Base-by-base conservation (phyloP, 2,888 invertebrate genomes). In the Sicus ferrugineus region DNA sequence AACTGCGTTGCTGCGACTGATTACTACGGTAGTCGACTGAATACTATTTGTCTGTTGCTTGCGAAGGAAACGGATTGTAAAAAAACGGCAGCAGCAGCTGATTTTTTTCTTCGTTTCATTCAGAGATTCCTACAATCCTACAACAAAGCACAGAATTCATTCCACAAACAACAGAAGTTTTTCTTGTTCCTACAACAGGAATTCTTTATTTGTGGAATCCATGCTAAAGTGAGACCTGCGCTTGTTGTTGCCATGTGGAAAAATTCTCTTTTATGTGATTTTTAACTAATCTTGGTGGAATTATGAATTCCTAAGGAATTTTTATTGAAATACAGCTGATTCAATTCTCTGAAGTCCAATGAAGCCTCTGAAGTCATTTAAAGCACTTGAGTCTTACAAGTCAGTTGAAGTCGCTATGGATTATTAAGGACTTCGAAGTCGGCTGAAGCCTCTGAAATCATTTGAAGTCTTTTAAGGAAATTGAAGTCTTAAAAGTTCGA, bases 1-100 rank as follows among this genome's bases (percentile, higher is more conserved):
- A 48, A 34, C 64, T 21, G 64, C 64, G 34, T 52, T 52, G 52
- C 31, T 30, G 19, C 64, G 23, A 64, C 64, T 64, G 64, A 64
- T 21, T 42, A 21, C 0, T 42, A 21, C 26, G 38, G 42, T 7
- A 42, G n/a, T n/a, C 16, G 23, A 56, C 38, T n/a, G n/a, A n/a
- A n/a, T n/a, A 26, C 6, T 42, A 16, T 19, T 61, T 42, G 42
- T 19, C 14, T 21, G 23, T 61, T 23, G 61, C 23, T 56, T 3
- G 26, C 61, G 23, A 16, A 42, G n/a, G 26, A 61, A 42, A 9
- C n/a, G 9, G 56, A 34, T 9, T 14, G 9, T 34, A 34, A n/a
- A 52, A 19, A 19, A 19, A 11, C 5, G 21, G 21, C 23, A 26
- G 52, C 3, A 19, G 21, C 23, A 52, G 21, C n/a, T n/a, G 52